phyloP scores from a whole-genome alignment of 2,797 vertebrate genomes.

The Coreius guichenoti region DNA sequence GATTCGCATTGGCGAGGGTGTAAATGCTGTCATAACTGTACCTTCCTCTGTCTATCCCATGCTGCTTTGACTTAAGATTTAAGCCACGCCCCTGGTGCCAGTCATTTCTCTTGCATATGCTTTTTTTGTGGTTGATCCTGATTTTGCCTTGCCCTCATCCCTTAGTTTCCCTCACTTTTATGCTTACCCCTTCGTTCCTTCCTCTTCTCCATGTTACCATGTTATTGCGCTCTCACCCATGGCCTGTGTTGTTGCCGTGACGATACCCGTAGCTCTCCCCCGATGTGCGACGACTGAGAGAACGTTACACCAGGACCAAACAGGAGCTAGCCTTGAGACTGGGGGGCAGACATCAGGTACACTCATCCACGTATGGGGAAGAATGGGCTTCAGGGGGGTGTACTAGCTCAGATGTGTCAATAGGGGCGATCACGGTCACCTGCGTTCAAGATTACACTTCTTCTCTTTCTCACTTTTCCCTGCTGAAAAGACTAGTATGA shows the following conservation, averaged over 20 bases:
- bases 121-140: slow-evolving; percentile 71
- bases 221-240: slow-evolving; percentile 73
- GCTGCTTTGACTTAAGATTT: slow-evolving; percentile 58
- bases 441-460: neutral
- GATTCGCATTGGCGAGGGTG: slow-evolving; percentile 36
- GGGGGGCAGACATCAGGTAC: slow-evolving; percentile 89
- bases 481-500: neutral
- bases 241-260: slow-evolving; percentile 75
- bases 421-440: neutral
- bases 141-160: slow-evolving; percentile 60
- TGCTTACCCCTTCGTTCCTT: slow-evolving; percentile 40
- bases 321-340: slow-evolving; percentile 87
- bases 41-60: slow-evolving; percentile 59
- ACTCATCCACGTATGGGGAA: slow-evolving; percentile 10
- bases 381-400: neutral
- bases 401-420: neutral
- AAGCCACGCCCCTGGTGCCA: slow-evolving; percentile 58
- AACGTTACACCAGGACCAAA: slow-evolving; percentile 91
- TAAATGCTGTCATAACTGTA: slow-evolving; percentile 29
- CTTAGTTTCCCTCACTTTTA: slow-evolving; percentile 33
- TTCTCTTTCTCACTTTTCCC: neutral
- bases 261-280: slow-evolving; percentile 86
- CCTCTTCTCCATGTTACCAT: slow-evolving; percentile 29
- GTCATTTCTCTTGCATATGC: slow-evolving; percentile 55
- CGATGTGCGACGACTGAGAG: slow-evolving; percentile 91